Evolutionary conservation across 1,140 invertebrate species (phyloP).

Genomic region (Camponotus vicinus): DNA sequence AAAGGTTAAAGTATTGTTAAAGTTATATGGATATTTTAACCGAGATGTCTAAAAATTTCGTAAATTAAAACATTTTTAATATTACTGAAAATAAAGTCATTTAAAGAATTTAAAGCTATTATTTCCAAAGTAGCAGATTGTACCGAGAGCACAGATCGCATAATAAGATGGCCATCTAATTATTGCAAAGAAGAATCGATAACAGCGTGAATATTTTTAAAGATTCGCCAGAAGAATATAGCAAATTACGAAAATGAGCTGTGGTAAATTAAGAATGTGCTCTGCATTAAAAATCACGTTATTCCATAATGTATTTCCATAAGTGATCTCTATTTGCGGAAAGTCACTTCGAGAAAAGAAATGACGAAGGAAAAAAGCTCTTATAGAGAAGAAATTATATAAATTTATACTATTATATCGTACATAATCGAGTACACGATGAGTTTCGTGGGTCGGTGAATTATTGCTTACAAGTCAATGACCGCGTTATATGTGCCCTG

Average conservation of each 20-base stretch:
- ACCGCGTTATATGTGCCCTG: constrained; percentile 61
- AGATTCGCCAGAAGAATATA: not conserved
- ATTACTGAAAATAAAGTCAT: constrained; percentile 18
- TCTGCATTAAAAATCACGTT: not conserved
- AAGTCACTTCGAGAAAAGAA: not conserved
- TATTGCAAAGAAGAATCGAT: constrained; percentile 35
- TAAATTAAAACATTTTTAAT: constrained; percentile 31
- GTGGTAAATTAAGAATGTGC: not conserved
- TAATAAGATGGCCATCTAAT: not conserved
- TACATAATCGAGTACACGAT: constrained; percentile 30
- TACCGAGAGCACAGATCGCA: not conserved
- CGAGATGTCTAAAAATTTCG: not conserved
- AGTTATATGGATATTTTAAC: not conserved
- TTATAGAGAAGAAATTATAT: not conserved
- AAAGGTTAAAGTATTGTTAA: constrained; percentile 2
- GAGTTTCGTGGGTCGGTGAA: constrained; percentile 53
- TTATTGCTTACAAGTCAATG: constrained; percentile 68
- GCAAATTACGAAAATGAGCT: constrained; percentile 6
- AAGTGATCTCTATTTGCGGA: constrained; percentile 3
- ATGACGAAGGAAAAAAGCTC: not conserved
- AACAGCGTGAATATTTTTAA: constrained; percentile 23
- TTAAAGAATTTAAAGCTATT: constrained; percentile 21
- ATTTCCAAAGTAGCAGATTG: constrained; percentile 24
- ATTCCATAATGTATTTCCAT: constrained; percentile 22
- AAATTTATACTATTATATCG: constrained; percentile 28